Evolutionary conservation across 2,888 invertebrate species (phyloP).

Genomic region (Colletes collaris): DNA sequence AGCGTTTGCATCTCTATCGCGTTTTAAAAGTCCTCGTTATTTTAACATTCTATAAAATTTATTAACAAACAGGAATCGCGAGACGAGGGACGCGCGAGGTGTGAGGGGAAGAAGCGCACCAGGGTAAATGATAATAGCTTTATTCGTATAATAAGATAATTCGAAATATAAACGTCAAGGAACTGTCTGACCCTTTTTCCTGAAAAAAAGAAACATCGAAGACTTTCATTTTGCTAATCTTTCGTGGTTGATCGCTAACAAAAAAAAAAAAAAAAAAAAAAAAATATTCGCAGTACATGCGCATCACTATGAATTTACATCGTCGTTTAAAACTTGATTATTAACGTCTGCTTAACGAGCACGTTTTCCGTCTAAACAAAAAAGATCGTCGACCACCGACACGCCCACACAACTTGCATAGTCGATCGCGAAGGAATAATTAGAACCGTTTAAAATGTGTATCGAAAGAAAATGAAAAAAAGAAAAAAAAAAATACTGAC

Average conservation of each 20-base stretch:
- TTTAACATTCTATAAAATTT: too few species aligned
- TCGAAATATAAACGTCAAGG: conserved; percentile 80
- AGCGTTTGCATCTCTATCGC: too few species aligned
- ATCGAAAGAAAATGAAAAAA: conserved; percentile 11
- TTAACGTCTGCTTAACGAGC: conserved; percentile 49
- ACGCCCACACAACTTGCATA: conserved; percentile 2
- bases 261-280: conserved; percentile 34
- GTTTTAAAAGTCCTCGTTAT: too few species aligned
- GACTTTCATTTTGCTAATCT: conserved; percentile 50
- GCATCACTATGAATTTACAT: conserved; percentile 38
- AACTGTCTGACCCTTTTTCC: conserved; percentile 78
- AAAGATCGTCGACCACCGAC: conserved; percentile 35
- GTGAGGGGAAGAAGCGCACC: neutral
- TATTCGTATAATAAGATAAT: conserved; percentile 80
- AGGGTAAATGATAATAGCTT: conserved; percentile 75
- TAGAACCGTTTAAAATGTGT: neutral
- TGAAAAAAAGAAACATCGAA: conserved; percentile 73
- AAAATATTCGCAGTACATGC: conserved; percentile 4
- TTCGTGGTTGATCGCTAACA: conserved; percentile 31
- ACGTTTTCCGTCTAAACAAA: conserved; percentile 37
- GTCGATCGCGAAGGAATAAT: conserved; percentile 3
- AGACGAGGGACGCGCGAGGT: neutral
- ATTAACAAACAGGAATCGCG: too few species aligned
- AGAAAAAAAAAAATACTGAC: neutral
- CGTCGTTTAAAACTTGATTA: conserved; percentile 37